Conservation (phyloP, 2,888 invertebrate species). For the Gari tellinella region DNA sequence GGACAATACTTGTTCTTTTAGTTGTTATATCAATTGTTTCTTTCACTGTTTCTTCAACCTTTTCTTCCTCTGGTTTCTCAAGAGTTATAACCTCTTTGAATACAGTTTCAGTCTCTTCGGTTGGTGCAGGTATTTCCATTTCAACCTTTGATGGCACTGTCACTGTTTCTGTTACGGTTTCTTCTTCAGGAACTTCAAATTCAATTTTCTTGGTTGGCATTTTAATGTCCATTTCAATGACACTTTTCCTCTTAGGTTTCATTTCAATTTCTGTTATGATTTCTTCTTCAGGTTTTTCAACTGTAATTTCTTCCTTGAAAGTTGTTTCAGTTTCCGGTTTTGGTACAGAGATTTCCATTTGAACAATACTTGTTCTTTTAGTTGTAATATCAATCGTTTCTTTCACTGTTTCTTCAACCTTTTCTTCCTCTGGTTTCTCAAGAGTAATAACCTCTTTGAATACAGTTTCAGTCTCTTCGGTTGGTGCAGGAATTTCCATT, state of each 20-base stretch:
- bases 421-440: not conserved
- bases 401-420: constrained; percentile 5
- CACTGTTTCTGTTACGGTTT: constrained; percentile 4
- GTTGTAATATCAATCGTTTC: constrained; percentile 31
- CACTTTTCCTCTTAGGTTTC: constrained; percentile 22
- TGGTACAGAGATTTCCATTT: constrained; percentile 39
- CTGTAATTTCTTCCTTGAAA: constrained; percentile 51
- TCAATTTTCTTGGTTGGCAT: constrained; percentile 1
- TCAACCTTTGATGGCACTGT: constrained; percentile 31
- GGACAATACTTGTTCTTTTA: constrained; percentile 26
- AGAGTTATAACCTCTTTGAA: not conserved
- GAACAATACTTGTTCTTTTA: not conserved
- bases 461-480: not conserved
- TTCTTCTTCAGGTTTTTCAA: constrained; percentile 39
- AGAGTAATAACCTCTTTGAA: not conserved
- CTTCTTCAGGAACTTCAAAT: constrained; percentile 35
- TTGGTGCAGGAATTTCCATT: not conserved
- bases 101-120: constrained; percentile 1
- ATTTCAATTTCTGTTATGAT: constrained; percentile 16
- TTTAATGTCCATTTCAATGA: constrained; percentile 18
- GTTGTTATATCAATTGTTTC: not conserved
- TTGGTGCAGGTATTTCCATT: constrained; percentile 12
- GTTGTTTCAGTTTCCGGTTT: constrained; percentile 42
- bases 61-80: constrained; percentile 3
- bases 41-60: too few relatives aligned